Evolutionary conservation across 2,113 vertebrate species (phyloP), one percentile per base, ranked within the genome.

Genomic region (Lophius piscatorius): DNA sequence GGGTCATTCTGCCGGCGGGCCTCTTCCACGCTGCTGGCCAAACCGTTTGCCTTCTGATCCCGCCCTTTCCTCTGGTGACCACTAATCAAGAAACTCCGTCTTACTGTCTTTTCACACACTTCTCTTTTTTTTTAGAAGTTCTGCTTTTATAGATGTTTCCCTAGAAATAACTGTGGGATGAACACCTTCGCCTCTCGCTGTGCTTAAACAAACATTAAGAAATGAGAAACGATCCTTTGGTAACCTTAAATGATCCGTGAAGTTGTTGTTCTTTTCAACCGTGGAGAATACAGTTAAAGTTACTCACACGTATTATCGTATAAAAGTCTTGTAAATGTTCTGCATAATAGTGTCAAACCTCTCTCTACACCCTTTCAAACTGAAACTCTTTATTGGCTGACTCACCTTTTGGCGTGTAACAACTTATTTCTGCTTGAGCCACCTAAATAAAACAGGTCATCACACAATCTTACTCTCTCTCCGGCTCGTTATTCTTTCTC

Each of bases 111-210:
- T 8, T 34, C 20, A 1, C 64, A 64, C 23, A 84, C 68, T 84
- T 55, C 62, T 80, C 76, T 59, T 47, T 64, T 48, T 39, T 68
- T 82, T 74, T 72, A 79, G 66, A 83, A 82, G 75, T 62, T 70
- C 14, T 23, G 14, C 40, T 74, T 84, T 87, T 81, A 87, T 70
- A 65, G 65, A 76, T 77, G 81, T 55, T 74, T 71, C 76, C 65
- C 18, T 59, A 60, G 67, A 71, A 50, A 23, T 49, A 79, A 66
- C 38, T 47, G 34, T 51, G 74, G 78, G 63, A 77, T 39, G 44
- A 40, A 1, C 9, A 14, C 50, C 45, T 55, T 23, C 13, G 36
- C 26, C 46, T 71, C 38, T 38, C 21, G 35, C 66, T 61, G 63
- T 40, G 55, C 59, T 76, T 55, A 55, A 49, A 59, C 52, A 70